Percentiles rank a stretch among this genome's conserved stretches.
These are phyloP conservation scores for Clarias laeviceps DNA, from an alignment of 2,797 vertebrate genomes.

Conservation along the genomic window DNA sequence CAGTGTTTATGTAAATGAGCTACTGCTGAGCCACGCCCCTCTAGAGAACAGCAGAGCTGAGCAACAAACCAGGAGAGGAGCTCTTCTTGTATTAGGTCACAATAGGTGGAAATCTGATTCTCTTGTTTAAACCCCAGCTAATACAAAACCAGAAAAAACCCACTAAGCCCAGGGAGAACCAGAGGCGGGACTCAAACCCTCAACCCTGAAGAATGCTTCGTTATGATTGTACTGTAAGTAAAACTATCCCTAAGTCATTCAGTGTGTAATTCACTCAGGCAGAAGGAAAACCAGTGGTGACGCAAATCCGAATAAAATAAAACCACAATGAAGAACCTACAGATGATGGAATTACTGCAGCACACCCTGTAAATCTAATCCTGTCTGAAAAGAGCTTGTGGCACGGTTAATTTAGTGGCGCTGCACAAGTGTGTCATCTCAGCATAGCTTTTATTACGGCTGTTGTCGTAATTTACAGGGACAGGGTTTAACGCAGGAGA, in stretches of 20 bases:
- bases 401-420: not conserved
- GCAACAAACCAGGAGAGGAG: too few species aligned
- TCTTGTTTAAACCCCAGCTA: too few species aligned
- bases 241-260: not conserved
- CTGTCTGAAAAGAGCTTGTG: not conserved
- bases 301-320: not conserved
- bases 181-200: too few species aligned
- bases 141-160: too few species aligned
- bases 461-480: not conserved
- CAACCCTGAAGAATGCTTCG: too few species aligned
- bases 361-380: not conserved
- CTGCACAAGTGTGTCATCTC: not conserved
- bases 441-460: not conserved
- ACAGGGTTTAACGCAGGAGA: not conserved
- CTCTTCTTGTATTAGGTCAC: too few species aligned
- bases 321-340: not conserved
- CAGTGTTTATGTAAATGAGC: too few species aligned
- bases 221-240: not conserved
- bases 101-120: too few species aligned
- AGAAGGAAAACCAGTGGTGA: not conserved
- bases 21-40: too few species aligned
- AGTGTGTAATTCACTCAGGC: not conserved
- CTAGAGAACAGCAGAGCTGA: too few species aligned
- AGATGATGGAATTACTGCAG: not conserved
- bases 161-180: too few species aligned